Conservation (phyloP, 2,888 invertebrate genomes). For the Lamproptera curius region DNA sequence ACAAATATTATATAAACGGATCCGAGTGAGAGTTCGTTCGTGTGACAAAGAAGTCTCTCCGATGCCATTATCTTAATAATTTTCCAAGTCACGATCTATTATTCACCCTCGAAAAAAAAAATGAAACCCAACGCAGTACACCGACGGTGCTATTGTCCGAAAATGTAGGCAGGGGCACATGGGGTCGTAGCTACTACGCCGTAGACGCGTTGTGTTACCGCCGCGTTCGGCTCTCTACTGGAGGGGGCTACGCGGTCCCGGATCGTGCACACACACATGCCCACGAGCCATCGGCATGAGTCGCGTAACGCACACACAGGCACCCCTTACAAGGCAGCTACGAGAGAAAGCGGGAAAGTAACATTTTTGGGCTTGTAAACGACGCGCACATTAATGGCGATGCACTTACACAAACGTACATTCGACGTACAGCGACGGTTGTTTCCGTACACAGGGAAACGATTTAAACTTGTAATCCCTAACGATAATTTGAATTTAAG, state of each 20-base stretch:
- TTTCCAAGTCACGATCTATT: slow-evolving; percentile 57
- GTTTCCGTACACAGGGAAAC: slow-evolving; percentile 57
- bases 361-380: slow-evolving; percentile 71
- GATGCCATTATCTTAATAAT: slow-evolving; percentile 47
- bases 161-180: slow-evolving; percentile 37
- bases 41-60: slow-evolving; percentile 42
- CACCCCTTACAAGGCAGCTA: slow-evolving; percentile 46
- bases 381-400: slow-evolving; percentile 63
- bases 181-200: slow-evolving; percentile 48
- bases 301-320: slow-evolving; percentile 47
- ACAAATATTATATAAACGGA: slow-evolving; percentile 42
- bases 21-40: slow-evolving; percentile 41
- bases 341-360: slow-evolving; percentile 67
- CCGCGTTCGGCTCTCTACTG: slow-evolving; percentile 68
- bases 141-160: slow-evolving; percentile 50
- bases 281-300: slow-evolving; percentile 45
- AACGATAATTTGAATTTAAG: slow-evolving; percentile 72
- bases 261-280: slow-evolving; percentile 62
- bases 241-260: slow-evolving; percentile 73
- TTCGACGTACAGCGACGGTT: slow-evolving; percentile 46
- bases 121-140: slow-evolving; percentile 63
- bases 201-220: slow-evolving; percentile 63
- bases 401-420: slow-evolving; percentile 53
- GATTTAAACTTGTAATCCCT: slow-evolving; percentile 75
- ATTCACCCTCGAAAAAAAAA: slow-evolving; percentile 61